Evolutionary conservation across 2,113 vertebrate genomes (phyloP), one percentile per base, ranked within the genome.

Genomic region (Brienomyrus brachyistius): DNA sequence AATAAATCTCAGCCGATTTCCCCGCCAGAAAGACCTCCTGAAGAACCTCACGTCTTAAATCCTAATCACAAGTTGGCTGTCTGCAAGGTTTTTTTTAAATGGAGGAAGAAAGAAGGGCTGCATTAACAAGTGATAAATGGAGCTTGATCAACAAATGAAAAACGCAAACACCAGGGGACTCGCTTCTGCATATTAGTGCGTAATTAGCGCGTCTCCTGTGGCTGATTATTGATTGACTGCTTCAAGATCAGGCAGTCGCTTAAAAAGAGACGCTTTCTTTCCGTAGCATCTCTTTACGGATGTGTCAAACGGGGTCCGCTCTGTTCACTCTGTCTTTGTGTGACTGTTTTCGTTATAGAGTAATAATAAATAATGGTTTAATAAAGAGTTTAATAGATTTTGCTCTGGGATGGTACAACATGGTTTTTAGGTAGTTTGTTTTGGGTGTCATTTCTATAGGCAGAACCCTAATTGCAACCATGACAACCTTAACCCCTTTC

Each of bases 101-200:
- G 74, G 70, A 59, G 70, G 86, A 47, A 9, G 50, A 21, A 23
- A 80, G 56, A 45, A 47, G 45, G 35, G 17, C 88, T 85, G 66
- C 48, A 56, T 89, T 91, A 92, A 91, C 90, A 83, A 88, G 82
- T 90, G 89, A 91, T 91, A 89, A 91, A 91, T 90, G 89, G 91
- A 66, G 50, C 82, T 48, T 91, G 89, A 88, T 91, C 88, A 80
- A 70, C 52, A 66, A 87, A 90, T 70, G 52, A 90, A 89, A 90
- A 70, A 87, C 66, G 4, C 62, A 47, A 83, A 13, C 5, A n/a
- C 43, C 91, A 27, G 90, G 90, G 92, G 91, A 89, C 89, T 91
- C 88, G 77, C 84, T 89, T 90, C 66, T 50, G 35, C 84, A 86
- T 87, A 92, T 92, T 91, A 92, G 91, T 86, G 86, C 19, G 52